Percentiles rank a stretch among this genome's conserved stretches.
Conservation (phyloP, 1,140 invertebrate genomes). For the Brachionus koreanus region DNA sequence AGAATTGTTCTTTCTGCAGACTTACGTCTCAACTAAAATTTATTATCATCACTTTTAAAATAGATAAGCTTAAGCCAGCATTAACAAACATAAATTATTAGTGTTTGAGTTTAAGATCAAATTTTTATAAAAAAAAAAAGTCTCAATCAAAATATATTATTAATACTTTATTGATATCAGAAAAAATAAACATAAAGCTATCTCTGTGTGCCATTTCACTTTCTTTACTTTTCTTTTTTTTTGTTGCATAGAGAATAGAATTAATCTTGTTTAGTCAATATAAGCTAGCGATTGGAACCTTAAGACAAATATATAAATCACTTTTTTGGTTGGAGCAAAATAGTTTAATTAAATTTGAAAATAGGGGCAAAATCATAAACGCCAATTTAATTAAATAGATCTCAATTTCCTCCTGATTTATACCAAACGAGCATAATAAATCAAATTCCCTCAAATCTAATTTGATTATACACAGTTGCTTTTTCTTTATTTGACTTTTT, state of each 20-base stretch:
- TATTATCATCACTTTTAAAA: conserved; percentile 38
- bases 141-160: conserved; percentile 43
- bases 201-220: background rate
- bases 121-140: conserved; percentile 20
- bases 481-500: background rate
- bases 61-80: background rate
- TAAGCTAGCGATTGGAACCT: background rate
- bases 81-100: conserved; percentile 41
- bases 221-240: background rate
- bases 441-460: background rate
- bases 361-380: background rate
- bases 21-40: conserved; percentile 21
- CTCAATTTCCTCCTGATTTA: conserved; percentile 16
- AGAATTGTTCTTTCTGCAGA: background rate
- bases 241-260: background rate
- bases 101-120: conserved; percentile 36
- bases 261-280: conserved; percentile 32
- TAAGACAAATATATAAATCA: conserved; percentile 29
- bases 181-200: conserved; percentile 25
- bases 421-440: background rate
- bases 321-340: conserved; percentile 16
- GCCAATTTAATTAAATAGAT: conserved; percentile 19
- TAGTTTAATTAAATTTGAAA: conserved; percentile 25
- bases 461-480: conserved; percentile 33
- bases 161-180: conserved; percentile 38